Percentiles rank a stretch among this genome's conserved stretches.
These are phyloP conservation scores for Halichoeres trimaculatus DNA, from an alignment of 2,113 vertebrate species.

Conservation along the genomic window DNA sequence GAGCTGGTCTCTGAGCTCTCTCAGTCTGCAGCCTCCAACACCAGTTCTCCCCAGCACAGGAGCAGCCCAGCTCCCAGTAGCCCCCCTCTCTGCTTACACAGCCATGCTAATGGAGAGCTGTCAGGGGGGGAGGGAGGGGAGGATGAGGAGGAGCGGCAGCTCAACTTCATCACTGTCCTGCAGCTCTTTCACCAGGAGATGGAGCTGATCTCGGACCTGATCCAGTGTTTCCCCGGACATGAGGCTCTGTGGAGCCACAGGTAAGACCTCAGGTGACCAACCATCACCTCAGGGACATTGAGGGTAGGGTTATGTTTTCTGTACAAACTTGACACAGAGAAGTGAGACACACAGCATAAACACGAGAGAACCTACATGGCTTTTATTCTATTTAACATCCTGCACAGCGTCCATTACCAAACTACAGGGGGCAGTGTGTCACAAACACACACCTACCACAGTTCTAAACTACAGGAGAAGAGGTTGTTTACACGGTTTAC, in stretches of 20 bases:
- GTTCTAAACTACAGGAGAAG: too few species aligned
- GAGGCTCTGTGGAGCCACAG: constrained; percentile 98
- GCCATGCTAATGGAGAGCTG: constrained; percentile 80
- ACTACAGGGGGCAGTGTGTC: too few species aligned
- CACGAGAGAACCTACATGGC: too few species aligned
- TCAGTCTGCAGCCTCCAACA: constrained; percentile 81
- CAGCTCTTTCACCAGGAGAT: constrained; percentile 89
- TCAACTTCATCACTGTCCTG: constrained; percentile 58
- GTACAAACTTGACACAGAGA: too few species aligned
- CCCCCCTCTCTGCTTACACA: constrained; percentile 34
- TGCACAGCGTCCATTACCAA: too few species aligned
- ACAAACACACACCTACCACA: too few species aligned
- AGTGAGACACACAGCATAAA: too few species aligned
- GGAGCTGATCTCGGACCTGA: constrained; percentile 92
- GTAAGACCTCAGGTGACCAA: too few species aligned
- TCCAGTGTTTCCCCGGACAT: constrained; percentile 93
- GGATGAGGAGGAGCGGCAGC: constrained; percentile 48
- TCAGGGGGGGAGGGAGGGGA: constrained; percentile 16
- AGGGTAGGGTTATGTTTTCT: too few species aligned
- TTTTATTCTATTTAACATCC: too few species aligned
- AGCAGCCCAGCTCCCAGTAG: constrained; percentile 61
- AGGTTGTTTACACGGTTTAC: too few species aligned
- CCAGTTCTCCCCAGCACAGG: constrained; percentile 73
- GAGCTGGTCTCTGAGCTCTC: constrained; percentile 83
- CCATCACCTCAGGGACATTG: too few species aligned